phyloP scores from a whole-genome alignment of 2,113 vertebrate species.

The Cariama cristata region DNA sequence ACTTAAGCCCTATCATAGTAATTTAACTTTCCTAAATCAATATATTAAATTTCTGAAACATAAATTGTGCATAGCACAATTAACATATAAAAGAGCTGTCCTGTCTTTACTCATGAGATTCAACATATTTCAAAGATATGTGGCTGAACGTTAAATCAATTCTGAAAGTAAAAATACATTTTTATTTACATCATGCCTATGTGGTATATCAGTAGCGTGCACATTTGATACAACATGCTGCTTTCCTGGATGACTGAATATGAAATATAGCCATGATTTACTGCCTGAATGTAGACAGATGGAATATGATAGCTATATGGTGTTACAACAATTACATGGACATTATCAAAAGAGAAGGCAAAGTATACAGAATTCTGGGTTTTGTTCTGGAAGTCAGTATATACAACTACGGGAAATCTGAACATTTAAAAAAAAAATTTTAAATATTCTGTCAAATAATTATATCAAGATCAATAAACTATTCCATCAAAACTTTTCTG shows the following conservation, averaged over 20 bases:
- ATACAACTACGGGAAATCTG: not conserved
- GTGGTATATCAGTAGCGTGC: not conserved
- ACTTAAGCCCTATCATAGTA: not conserved
- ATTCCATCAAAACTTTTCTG: not conserved
- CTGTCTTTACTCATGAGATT: not conserved
- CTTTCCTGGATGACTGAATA: constrained; percentile 22
- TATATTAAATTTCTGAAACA: not conserved
- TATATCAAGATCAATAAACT: not conserved
- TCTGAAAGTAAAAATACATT: constrained; percentile 23
- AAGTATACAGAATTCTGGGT: not conserved
- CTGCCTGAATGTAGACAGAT: not conserved
- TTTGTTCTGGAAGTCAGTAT: not conserved
- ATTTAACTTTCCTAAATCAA: constrained; percentile 1
- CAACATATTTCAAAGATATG: not conserved
- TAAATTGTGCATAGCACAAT: not conserved
- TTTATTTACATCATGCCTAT: not conserved
- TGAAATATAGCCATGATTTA: not conserved
- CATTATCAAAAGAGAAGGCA: not conserved
- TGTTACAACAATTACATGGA: not conserved
- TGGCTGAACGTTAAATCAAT: not conserved
- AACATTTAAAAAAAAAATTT: not conserved
- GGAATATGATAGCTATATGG: not conserved
- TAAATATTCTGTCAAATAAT: not conserved
- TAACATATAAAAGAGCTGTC: not conserved
- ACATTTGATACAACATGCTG: not conserved